Evolutionary conservation across 2,888 invertebrate genomes (phyloP).

Genomic region (Coleophora deauratella): DNA sequence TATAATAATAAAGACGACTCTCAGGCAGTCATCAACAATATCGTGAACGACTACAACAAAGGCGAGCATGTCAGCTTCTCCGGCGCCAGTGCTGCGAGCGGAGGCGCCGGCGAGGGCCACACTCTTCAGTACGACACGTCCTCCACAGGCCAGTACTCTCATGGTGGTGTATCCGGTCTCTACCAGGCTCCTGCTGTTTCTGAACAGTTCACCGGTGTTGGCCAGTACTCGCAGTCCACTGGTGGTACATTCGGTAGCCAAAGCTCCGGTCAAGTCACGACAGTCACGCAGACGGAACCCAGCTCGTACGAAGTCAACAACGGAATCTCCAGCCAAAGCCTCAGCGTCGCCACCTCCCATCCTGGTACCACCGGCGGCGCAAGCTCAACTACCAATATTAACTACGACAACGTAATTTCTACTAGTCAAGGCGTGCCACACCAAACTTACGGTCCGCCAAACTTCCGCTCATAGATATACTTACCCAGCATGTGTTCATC

Average conservation of each 20-base stretch:
- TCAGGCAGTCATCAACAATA: conserved; percentile 59
- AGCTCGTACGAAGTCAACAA: background rate
- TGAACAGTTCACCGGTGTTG: background rate
- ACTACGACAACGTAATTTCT: conserved; percentile 35
- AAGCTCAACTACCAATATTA: conserved; percentile 16
- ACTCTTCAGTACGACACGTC: no score
- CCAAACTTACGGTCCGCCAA: conserved; percentile 56
- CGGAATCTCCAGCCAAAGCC: background rate
- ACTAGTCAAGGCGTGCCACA: conserved; percentile 61
- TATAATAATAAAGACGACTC: conserved; percentile 79
- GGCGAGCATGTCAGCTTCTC: conserved; percentile 20
- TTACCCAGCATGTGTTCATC: no score
- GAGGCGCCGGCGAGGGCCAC: no score
- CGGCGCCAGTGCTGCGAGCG: conserved; percentile 2
- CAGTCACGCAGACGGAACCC: background rate
- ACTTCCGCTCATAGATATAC: conserved; percentile 33
- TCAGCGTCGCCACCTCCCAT: conserved; percentile 12
- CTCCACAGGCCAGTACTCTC: conserved; percentile 3
- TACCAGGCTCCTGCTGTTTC: background rate
- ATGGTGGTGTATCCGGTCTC: conserved; percentile 8
- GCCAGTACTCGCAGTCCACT: conserved; percentile 1
- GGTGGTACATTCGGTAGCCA: background rate
- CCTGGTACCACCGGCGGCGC: conserved; percentile 16
- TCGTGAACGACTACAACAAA: conserved; percentile 52
- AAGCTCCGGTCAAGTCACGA: background rate